Evolutionary conservation across 1,140 invertebrate genomes (phyloP), one percentile per base, ranked within the genome.

Genomic region (Oryctes rhinoceros): DNA sequence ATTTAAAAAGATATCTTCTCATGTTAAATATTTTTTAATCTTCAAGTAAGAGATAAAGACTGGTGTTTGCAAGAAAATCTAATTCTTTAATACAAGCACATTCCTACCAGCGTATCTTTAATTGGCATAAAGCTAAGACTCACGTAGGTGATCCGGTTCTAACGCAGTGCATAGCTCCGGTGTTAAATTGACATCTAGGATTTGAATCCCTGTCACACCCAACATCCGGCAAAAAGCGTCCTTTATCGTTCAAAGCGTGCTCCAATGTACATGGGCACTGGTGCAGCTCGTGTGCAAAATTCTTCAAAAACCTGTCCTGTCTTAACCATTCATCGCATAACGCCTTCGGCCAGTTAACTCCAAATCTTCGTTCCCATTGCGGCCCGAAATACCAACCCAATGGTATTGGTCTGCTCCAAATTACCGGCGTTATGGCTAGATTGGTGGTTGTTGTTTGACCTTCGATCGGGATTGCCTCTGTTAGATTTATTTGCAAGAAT

Each of bases 131-230:
- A 24, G 15, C 4, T 37, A 74, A 74, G 37, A 79, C 89, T 91
- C 91, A 98, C 97, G 95, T 96, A 71, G 98, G 96, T 62, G 94
- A 91, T 74, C 96, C 96, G 80, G 96, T 97, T 85, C 94, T 93
- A 9, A 99, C 96, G 87, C 98, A 99, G 87, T 99, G 97, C 13
- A 95, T 89, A 35, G 97, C 95, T 30, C 94, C 95, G 83, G 93
- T 92, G 86, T 99, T 96, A 84, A 96, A 96, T 86, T 93, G 92
- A 86, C 98, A 99, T 71, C 94, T 94, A 4, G 95, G 95, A 88
- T 98, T 97, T 3, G 95, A 93, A 86, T 97, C 96, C 85, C 93
- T 94, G 87, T 98, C 97, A 86, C 98, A 99, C 78, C 94, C 93
- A 74, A 93, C 92, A 87, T 99, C 97, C 0, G 98, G 96, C 81